These are phyloP conservation scores for Dinocampus coccinellae DNA, from an alignment of 2,888 invertebrate species.

Conservation along the genomic window DNA sequence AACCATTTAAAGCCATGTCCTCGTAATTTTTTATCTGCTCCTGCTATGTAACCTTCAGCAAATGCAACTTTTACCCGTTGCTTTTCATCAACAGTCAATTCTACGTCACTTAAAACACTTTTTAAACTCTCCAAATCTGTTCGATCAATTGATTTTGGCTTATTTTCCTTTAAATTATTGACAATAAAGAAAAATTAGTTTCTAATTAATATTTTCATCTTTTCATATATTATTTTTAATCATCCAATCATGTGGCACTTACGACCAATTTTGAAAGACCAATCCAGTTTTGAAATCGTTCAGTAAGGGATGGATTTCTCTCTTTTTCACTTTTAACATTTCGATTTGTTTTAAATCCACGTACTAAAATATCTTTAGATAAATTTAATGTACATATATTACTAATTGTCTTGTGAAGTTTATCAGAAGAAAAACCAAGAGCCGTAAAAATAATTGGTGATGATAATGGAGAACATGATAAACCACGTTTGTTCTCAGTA, in stretches of 20 bases:
- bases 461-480: slow-evolving; percentile 43
- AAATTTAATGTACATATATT: slow-evolving; percentile 42
- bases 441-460: slow-evolving; percentile 49
- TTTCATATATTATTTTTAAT: neutral
- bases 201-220: neutral
- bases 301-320: slow-evolving; percentile 76
- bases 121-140: slow-evolving; percentile 71
- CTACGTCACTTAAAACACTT: slow-evolving; percentile 72
- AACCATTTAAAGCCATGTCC: slow-evolving; percentile 71
- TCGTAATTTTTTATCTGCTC: slow-evolving; percentile 68
- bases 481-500: slow-evolving; percentile 60
- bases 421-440: slow-evolving; percentile 36
- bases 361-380: slow-evolving; percentile 71
- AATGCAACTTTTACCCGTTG: slow-evolving; percentile 88
- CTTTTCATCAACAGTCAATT: slow-evolving; percentile 73
- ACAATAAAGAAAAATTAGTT: slow-evolving; percentile 7
- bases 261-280: slow-evolving; percentile 42
- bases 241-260: neutral
- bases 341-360: slow-evolving; percentile 86
- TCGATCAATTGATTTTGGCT: slow-evolving; percentile 52
- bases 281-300: slow-evolving; percentile 56
- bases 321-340: slow-evolving; percentile 78
- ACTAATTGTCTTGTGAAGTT: neutral
- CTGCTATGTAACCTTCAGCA: slow-evolving; percentile 91
- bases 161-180: slow-evolving; percentile 45